Evolutionary conservation across 2,113 vertebrate genomes (phyloP).

Genomic region (Diphyllodes magnificus): DNA sequence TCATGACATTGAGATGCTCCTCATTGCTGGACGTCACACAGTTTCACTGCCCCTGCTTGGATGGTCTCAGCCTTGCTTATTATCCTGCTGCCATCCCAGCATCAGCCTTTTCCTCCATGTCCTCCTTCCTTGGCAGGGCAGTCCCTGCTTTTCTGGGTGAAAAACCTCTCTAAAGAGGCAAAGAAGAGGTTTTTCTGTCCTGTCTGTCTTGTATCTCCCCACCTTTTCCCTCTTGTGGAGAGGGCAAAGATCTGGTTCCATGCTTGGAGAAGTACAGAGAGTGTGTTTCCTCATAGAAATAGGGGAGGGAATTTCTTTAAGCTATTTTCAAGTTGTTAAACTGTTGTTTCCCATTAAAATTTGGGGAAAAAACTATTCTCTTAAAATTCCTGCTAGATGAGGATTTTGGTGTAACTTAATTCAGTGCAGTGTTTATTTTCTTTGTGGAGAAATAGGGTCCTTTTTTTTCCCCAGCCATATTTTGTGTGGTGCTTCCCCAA

Average conservation of each 20-base stretch:
- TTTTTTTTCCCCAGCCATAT: not conserved
- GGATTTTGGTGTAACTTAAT: not conserved
- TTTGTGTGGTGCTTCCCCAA: not conserved
- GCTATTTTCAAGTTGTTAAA: not conserved
- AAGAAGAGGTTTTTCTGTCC: not conserved
- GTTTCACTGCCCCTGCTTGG: not conserved
- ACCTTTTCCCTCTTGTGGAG: not conserved
- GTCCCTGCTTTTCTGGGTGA: not conserved
- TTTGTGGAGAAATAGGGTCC: not conserved
- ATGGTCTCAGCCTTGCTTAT: not conserved
- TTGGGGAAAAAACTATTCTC: not conserved
- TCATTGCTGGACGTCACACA: not conserved
- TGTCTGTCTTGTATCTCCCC: not conserved
- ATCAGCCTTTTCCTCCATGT: not conserved
- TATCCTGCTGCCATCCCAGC: not conserved
- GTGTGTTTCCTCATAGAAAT: not conserved
- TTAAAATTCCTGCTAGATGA: not conserved
- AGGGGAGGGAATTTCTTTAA: not conserved
- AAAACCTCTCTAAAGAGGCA: not conserved
- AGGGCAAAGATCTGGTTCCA: not conserved
- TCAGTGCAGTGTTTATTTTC: not conserved
- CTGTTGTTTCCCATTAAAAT: not conserved
- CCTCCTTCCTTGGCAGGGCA: not conserved
- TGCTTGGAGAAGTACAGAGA: not conserved
- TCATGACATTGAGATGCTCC: not conserved